Percentiles rank a stretch among this genome's conserved stretches.
These are phyloP conservation scores for Brachionus rotundiformis DNA, from an alignment of 1,140 invertebrate species.

Conservation along the genomic window DNA sequence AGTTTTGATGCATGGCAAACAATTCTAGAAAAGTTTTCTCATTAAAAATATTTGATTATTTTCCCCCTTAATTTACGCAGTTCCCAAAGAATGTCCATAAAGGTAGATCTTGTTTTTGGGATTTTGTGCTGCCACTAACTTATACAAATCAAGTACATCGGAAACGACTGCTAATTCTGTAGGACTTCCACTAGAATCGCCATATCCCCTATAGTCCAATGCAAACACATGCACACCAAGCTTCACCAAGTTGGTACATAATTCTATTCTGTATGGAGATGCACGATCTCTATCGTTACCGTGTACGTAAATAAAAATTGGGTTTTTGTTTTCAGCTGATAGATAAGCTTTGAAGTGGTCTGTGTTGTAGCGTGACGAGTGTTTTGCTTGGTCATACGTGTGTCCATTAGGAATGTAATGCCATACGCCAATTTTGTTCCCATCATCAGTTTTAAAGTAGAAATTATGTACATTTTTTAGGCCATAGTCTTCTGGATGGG, in stretches of 20 bases:
- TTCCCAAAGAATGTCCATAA: constrained; percentile 36
- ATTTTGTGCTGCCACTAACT: not conserved
- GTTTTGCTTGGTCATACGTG: constrained; percentile 8
- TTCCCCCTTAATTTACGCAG: not conserved
- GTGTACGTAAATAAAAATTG: constrained; percentile 39
- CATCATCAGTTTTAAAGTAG: not conserved
- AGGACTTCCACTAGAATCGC: constrained; percentile 81
- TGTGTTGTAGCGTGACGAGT: not conserved
- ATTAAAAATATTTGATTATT: not conserved
- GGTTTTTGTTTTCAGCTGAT: not conserved
- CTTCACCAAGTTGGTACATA: constrained; percentile 8
- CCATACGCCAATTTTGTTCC: constrained; percentile 33
- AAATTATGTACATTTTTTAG: constrained; percentile 32
- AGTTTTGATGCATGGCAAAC: constrained; percentile 36
- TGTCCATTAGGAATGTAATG: constrained; percentile 10
- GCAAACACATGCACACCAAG: constrained; percentile 71
- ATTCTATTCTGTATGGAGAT: not conserved
- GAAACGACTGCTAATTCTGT: constrained; percentile 71
- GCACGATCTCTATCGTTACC: constrained; percentile 40
- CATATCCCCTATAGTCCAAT: constrained; percentile 92
- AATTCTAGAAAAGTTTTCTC: constrained; percentile 5
- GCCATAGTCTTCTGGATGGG: not conserved
- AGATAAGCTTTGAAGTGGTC: constrained; percentile 23
- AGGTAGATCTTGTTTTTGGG: not conserved
- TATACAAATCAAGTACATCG: constrained; percentile 22